Conservation (phyloP, 2,797 vertebrate species). For the Dromococcyx pavoninus region DNA sequence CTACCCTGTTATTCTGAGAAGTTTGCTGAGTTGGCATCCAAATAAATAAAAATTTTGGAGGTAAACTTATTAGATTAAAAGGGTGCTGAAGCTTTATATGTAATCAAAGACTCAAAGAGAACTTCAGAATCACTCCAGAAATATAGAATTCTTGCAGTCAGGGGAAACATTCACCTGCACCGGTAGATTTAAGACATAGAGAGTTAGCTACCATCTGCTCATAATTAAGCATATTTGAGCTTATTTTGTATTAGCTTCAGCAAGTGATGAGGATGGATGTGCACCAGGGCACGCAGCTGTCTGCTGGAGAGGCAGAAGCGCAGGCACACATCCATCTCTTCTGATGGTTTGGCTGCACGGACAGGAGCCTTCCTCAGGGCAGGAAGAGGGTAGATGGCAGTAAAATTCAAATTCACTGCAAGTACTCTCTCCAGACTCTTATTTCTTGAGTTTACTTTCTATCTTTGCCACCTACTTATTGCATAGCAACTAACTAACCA, state of each 20-base stretch:
- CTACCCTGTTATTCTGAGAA: not conserved
- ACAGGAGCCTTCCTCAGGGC: not conserved
- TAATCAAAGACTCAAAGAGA: not conserved
- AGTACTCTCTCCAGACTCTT: not conserved
- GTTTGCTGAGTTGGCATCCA: not conserved
- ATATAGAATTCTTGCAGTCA: not conserved
- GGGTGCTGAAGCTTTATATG: not conserved
- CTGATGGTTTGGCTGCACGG: not conserved
- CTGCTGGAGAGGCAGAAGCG: not conserved
- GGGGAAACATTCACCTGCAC: not conserved
- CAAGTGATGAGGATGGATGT: conserved; percentile 6
- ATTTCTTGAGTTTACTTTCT: not conserved
- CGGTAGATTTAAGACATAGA: not conserved
- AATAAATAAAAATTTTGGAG: not conserved
- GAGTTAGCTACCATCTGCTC: conserved; percentile 28
- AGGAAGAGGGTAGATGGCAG: not conserved
- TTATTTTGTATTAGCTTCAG: conserved; percentile 1
- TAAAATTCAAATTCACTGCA: not conserved
- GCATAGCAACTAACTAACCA: not conserved
- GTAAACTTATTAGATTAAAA: not conserved
- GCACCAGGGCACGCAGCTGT: not conserved
- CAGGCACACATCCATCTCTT: not conserved
- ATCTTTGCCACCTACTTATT: not conserved
- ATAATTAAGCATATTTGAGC: conserved; percentile 30
- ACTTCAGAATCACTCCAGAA: not conserved